Evolutionary conservation across 2,888 invertebrate species (phyloP).

Genomic region (Aricia artaxerxes): DNA sequence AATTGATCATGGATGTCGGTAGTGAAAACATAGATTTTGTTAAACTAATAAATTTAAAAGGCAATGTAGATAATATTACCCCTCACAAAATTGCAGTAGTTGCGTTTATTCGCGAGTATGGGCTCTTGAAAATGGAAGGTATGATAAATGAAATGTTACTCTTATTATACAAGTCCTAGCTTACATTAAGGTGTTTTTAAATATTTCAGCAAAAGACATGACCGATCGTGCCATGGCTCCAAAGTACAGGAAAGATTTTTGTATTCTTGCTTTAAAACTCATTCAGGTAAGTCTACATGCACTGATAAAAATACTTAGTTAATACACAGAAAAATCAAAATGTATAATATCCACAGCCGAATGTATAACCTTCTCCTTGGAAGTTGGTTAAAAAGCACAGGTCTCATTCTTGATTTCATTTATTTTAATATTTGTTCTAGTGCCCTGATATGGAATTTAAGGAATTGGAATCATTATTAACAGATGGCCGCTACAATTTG

Average conservation of each 20-base stretch:
- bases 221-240: constrained; percentile 76
- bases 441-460: constrained; percentile 88
- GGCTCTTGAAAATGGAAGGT: constrained; percentile 81
- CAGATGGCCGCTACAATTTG: constrained; percentile 81
- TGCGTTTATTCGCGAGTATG: constrained; percentile 88
- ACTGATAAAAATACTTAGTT: neutral
- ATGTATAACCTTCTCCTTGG: too few relatives aligned
- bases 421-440: constrained; percentile 58
- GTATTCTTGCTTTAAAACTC: constrained; percentile 88
- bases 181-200: neutral
- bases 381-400: neutral
- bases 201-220: constrained; percentile 75
- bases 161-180: neutral
- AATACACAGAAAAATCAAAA: neutral
- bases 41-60: constrained; percentile 65
- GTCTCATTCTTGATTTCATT: neutral
- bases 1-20: constrained; percentile 56
- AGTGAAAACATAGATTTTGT: constrained; percentile 64
- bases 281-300: constrained; percentile 81
- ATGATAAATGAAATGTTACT: constrained; percentile 22
- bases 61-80: constrained; percentile 83
- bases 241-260: constrained; percentile 87
- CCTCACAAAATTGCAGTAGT: constrained; percentile 90
- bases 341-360: too few relatives aligned
- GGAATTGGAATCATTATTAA: constrained; percentile 83